These are phyloP conservation scores for Andrena fulva DNA, from an alignment of 2,888 invertebrate species.

Conservation along the genomic window DNA sequence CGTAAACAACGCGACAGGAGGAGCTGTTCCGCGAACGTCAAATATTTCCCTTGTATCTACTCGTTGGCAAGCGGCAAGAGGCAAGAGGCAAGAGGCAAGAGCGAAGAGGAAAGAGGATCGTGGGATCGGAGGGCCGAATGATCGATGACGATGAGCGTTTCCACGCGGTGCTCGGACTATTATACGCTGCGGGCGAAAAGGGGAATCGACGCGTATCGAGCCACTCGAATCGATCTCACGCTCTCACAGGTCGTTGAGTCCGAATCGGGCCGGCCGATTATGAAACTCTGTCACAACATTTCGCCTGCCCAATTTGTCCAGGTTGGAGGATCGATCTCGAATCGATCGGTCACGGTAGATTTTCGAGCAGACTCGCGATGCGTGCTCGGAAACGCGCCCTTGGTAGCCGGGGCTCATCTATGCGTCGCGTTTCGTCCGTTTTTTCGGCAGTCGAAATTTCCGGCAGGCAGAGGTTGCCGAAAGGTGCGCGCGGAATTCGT, in stretches of 20 bases:
- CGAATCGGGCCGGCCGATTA: constrained; percentile 69
- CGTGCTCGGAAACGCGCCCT: not conserved
- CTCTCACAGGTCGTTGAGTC: constrained; percentile 63
- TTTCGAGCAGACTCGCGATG: not conserved
- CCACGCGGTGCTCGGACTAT: constrained; percentile 27
- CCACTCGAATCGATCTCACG: constrained; percentile 73
- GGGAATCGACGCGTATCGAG: constrained; percentile 43
- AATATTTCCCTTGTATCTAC: not conserved
- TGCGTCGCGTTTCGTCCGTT: not conserved
- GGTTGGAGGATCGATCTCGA: constrained; percentile 1
- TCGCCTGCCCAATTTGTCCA: constrained; percentile 53
- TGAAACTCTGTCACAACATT: constrained; percentile 77
- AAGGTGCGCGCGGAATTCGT: constrained; percentile 45
- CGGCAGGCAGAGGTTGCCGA: not conserved
- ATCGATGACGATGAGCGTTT: constrained; percentile 58
- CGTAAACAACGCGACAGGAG: not conserved
- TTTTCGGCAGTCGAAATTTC: constrained; percentile 11
- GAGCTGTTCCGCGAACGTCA: not conserved
- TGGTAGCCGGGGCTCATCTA: too few species aligned
- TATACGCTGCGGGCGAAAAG: constrained; percentile 41
- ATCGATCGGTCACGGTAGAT: constrained; percentile 47
- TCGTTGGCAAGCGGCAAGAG: not conserved
- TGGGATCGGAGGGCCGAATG: constrained; percentile 34
- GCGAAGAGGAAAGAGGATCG: not conserved
- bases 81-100: not conserved